Base-by-base conservation (phyloP, 2,113 vertebrate genomes). In the Elephas maximus region DNA sequence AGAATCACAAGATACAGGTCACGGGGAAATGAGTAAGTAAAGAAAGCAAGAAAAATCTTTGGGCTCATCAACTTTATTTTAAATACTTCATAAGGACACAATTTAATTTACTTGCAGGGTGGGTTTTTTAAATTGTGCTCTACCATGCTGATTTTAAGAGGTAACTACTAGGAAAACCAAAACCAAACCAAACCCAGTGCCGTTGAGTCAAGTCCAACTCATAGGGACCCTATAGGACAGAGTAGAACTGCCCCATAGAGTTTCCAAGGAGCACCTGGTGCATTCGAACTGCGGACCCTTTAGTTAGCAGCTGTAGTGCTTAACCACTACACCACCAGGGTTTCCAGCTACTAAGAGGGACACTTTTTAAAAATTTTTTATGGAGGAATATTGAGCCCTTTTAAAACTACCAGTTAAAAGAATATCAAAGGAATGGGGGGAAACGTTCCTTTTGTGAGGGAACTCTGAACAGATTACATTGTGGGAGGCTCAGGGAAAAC, bases 41-140 rank as follows among this genome's bases (percentile, higher is more conserved):
- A 80, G 63, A 85, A 71, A 53, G 45, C 21, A 62, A 73, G 15
- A 80, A 83, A 80, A n/a, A 11, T 37, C 24, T 15, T 2, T 44
- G 79, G 6, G 45, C 17, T 94, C 23, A 11, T 81, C 74, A 28
- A 20, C 33, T 91, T 79, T 37, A 67, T 62, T 60, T 80, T 62
- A 91, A 93, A 63, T 73, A 86, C 4, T 73, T 48, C 11, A 6
- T 60, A 45, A 74, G 15, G 37, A 10, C 45, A 88, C 37, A 69
- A 60, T 94, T 97, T 83, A 90, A 94, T 93, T 95, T 92, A 96
- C 97, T 69, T 73, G 44, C 24, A 41, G 0, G 93, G 74, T 95
- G 86, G 33, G 3, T 44, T 88, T 86, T 88, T 71, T 1, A 30
- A 78, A 71, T 21, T 81, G 93, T 97, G 76, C 88, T 92, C 90